Evolutionary conservation across 2,113 vertebrate genomes (phyloP).

Genomic region (Serinus canaria): DNA sequence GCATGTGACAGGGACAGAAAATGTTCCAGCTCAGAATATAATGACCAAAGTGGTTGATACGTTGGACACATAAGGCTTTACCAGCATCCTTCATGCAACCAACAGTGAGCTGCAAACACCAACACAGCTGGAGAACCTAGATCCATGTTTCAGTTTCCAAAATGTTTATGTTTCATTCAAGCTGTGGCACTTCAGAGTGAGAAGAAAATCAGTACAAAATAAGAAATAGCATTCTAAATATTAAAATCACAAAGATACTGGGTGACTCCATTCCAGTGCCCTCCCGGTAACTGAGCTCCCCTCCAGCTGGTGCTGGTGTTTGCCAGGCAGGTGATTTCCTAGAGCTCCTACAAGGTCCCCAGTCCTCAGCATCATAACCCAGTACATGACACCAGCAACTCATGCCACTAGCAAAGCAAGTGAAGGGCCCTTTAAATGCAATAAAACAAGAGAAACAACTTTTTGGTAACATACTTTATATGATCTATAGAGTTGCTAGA

Average conservation of each 20-base stretch:
- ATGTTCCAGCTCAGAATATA: not conserved
- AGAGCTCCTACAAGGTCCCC: not conserved
- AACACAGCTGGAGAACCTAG: not conserved
- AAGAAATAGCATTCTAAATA: not conserved
- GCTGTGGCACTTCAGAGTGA: not conserved
- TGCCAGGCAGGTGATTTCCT: not conserved
- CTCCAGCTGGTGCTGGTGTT: not conserved
- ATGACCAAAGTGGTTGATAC: not conserved
- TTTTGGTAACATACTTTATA: not conserved
- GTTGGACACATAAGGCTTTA: not conserved
- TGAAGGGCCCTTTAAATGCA: not conserved
- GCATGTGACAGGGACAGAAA: not conserved
- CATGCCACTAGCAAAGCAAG: not conserved
- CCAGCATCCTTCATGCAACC: not conserved
- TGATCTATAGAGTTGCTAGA: not conserved
- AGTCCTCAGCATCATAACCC: not conserved
- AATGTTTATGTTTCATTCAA: not conserved
- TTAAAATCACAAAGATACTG: not conserved
- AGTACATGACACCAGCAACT: not conserved
- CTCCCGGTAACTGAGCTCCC: rapidly evolving
- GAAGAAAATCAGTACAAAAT: not conserved
- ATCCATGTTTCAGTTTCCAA: not conserved
- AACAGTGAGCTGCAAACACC: not conserved
- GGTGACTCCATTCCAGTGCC: not conserved
- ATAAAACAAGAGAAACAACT: not conserved